Conservation (phyloP, 2,797 vertebrate species). For the Cygnus olor region DNA sequence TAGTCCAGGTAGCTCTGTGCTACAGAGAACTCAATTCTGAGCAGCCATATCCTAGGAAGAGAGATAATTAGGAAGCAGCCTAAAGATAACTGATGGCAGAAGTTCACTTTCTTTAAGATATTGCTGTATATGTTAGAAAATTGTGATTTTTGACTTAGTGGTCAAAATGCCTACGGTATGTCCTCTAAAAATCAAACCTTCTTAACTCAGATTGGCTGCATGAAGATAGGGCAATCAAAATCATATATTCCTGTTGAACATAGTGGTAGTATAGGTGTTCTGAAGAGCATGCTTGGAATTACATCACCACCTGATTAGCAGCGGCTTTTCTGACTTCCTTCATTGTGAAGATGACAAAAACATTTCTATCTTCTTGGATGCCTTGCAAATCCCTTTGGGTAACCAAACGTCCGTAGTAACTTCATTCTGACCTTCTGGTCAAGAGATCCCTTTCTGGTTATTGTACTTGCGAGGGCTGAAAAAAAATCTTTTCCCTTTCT, state of each 20-base stretch:
- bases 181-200: background rate
- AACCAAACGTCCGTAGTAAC: background rate
- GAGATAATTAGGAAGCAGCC: conserved; percentile 39
- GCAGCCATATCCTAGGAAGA: background rate
- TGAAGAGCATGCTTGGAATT: background rate
- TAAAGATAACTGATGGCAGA: conserved; percentile 15
- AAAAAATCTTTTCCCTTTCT: background rate
- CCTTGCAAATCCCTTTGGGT: background rate
- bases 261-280: background rate
- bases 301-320: background rate
- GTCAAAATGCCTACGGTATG: background rate
- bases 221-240: background rate
- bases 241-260: background rate
- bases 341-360: background rate
- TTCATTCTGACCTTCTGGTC: background rate
- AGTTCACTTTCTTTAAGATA: background rate
- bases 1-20: conserved; percentile 26
- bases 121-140: background rate
- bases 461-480: background rate
- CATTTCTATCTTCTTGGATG: background rate
- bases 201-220: background rate
- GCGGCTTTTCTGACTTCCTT: conserved; percentile 11
- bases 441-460: background rate
- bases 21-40: conserved; percentile 39
- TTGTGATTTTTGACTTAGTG: background rate